Evolutionary conservation across 2,113 vertebrate genomes (phyloP).

Genomic region (Otolemur garnettii): DNA sequence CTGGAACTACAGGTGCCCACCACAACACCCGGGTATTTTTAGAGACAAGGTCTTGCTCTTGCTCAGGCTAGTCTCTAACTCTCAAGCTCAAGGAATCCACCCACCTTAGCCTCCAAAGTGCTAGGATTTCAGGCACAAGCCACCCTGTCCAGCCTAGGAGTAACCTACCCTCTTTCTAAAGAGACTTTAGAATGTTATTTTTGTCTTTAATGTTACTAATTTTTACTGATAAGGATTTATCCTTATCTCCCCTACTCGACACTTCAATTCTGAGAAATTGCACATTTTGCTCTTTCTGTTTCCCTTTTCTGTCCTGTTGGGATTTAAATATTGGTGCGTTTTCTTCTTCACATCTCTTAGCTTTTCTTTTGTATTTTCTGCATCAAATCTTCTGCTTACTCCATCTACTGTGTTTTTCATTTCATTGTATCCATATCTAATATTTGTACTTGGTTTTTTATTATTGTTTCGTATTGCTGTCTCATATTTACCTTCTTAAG

Average conservation of each 20-base stretch:
- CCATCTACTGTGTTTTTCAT: background rate
- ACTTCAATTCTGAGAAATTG: background rate
- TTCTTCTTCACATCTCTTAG: background rate
- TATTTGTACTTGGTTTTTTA: background rate
- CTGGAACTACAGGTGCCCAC: too few species aligned
- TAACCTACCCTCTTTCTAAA: background rate
- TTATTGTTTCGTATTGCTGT: background rate
- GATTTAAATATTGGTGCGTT: background rate
- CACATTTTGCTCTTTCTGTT: background rate
- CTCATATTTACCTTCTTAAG: background rate
- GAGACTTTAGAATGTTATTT: background rate
- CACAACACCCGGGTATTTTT: too few species aligned
- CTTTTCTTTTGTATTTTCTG: background rate
- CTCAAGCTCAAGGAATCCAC: too few species aligned
- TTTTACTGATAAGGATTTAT: background rate
- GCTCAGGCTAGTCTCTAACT: too few species aligned
- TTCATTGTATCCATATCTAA: background rate
- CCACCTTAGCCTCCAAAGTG: too few species aligned
- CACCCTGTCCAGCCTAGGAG: too few species aligned
- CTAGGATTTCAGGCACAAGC: too few species aligned
- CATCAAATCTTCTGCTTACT: background rate
- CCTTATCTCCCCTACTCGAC: background rate
- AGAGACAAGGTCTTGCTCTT: too few species aligned
- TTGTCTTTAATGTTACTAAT: background rate
- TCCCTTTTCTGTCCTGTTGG: background rate